Conservation (phyloP, 2,797 vertebrate genomes). For the Etheostoma nigrum region DNA sequence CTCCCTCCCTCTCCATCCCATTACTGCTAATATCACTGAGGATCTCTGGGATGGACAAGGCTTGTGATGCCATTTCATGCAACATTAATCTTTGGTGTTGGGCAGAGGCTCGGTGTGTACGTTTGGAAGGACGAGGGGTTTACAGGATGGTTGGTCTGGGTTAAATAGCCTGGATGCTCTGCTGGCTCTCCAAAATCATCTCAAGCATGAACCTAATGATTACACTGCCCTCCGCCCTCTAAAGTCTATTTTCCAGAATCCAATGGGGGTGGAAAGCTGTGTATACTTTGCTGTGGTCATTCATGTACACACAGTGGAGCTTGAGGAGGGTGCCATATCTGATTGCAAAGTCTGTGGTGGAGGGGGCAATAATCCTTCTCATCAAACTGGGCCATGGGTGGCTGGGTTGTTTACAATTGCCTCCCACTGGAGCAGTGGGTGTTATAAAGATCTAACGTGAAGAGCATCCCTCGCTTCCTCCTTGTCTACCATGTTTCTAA, state of each 20-base stretch:
- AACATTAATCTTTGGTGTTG: constrained; percentile 75
- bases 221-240: constrained; percentile 53
- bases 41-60: constrained; percentile 63
- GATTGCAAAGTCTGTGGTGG: constrained; percentile 65
- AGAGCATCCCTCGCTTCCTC: constrained; percentile 48
- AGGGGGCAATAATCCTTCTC: constrained; percentile 68
- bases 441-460: constrained; percentile 58
- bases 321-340: constrained; percentile 50
- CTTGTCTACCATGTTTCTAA: constrained; percentile 34
- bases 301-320: constrained; percentile 65
- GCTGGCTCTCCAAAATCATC: constrained; percentile 66
- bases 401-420: constrained; percentile 66
- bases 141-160: constrained; percentile 49
- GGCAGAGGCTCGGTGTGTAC: constrained; percentile 48
- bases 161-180: constrained; percentile 73
- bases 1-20: constrained; percentile 47
- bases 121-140: constrained; percentile 35
- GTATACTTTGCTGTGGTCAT: constrained; percentile 69
- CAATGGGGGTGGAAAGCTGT: constrained; percentile 48
- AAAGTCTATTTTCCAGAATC: constrained; percentile 62
- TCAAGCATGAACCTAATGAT: constrained; percentile 78
- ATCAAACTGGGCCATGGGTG: constrained; percentile 74
- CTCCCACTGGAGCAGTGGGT: constrained; percentile 58
- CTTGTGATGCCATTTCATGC: constrained; percentile 77
- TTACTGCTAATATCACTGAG: constrained; percentile 59